Conservation (phyloP, 2,113 vertebrate genomes). For the Dromaius novaehollandiae region DNA sequence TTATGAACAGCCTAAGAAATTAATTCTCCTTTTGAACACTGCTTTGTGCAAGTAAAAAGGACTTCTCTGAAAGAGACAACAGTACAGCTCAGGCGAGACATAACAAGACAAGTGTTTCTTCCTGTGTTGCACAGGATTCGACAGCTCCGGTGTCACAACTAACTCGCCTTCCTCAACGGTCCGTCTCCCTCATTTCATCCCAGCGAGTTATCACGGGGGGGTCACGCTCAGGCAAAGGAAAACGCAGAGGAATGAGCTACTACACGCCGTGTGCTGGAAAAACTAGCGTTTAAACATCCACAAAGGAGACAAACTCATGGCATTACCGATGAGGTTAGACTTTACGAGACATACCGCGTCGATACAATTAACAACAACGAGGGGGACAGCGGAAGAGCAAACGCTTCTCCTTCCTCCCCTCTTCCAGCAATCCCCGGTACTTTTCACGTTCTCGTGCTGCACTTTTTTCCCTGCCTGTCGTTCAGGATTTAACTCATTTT, state of each 20-base stretch:
- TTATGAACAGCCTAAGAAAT: neutral
- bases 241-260: neutral
- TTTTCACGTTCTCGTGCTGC: accelerated
- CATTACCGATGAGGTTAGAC: accelerated
- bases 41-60: neutral
- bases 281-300: neutral
- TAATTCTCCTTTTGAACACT: neutral
- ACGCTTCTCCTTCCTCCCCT: neutral
- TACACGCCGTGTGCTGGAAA: neutral
- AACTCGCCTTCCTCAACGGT: neutral
- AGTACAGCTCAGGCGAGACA: accelerated
- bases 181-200: no score
- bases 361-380: accelerated
- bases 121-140: neutral
- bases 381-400: accelerated
- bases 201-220: no score
- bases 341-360: accelerated
- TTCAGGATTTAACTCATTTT: neutral
- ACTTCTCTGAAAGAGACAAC: neutral
- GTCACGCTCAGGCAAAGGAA: no score
- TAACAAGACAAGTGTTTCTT: neutral
- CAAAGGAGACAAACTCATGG: neutral
- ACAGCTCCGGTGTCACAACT: neutral
- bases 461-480: neutral
- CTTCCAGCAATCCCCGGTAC: neutral